Evolutionary conservation across 2,888 invertebrate genomes (phyloP).

Genomic region (Strigamia transsilvanica): DNA sequence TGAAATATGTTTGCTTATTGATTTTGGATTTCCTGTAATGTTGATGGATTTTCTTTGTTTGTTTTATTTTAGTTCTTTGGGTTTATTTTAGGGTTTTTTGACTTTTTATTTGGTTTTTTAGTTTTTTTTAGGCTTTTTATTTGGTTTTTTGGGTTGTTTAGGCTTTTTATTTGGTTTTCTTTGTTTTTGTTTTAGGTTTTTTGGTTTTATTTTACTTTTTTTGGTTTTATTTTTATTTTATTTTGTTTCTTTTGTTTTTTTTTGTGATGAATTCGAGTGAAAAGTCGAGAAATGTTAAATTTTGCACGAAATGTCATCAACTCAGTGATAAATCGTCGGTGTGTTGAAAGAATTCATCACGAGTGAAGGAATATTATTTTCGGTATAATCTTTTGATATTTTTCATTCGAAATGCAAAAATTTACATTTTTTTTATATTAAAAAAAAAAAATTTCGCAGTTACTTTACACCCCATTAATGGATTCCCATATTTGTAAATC

Average conservation of each 20-base stretch:
- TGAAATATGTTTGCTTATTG: not conserved
- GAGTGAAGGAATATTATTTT: not conserved
- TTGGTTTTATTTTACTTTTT: no score
- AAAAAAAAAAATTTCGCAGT: not conserved
- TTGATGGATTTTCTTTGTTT: not conserved
- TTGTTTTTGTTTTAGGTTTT: no score
- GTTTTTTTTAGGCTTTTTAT: no score
- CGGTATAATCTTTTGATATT: not conserved
- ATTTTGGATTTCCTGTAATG: not conserved
- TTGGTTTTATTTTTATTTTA: no score
- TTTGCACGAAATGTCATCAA: not conserved
- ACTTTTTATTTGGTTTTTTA: no score
- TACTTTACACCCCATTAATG: not conserved
- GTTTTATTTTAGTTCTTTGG: no score
- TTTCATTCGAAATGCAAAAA: conserved; percentile 11
- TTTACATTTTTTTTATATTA: not conserved
- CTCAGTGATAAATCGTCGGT: not conserved
- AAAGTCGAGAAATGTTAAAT: not conserved
- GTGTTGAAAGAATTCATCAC: not conserved
- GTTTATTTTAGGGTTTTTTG: not conserved
- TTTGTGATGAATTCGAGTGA: no score
- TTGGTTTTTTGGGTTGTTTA: no score
- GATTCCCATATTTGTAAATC: conserved; percentile 27
- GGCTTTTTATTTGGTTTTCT: not conserved
- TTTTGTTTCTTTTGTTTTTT: no score